Percentiles rank a stretch among this genome's conserved stretches.
Evolutionary conservation across 35 echinoderm and acorn worm genomes (phyloP).

Genomic region (Patiria miniata): DNA sequence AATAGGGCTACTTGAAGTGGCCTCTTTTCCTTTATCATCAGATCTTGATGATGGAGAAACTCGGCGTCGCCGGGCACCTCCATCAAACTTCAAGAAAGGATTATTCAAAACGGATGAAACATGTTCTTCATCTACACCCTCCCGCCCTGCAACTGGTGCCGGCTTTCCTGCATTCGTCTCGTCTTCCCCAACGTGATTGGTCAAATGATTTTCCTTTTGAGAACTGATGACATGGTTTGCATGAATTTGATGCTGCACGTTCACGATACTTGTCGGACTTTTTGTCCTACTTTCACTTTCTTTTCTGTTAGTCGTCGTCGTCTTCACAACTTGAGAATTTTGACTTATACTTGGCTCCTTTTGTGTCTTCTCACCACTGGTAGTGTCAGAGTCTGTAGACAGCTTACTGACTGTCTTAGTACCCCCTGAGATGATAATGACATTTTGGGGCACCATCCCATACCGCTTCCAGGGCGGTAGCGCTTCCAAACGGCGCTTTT

Average conservation of each 20-base stretch:
- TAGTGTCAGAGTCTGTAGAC: not conserved
- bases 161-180: not conserved
- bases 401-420: slow-evolving; percentile 10
- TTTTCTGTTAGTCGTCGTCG: not conserved
- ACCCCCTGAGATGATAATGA: slow-evolving; percentile 73
- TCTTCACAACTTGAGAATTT: not conserved
- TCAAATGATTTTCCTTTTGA: not conserved
- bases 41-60: not conserved
- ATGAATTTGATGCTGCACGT: not conserved
- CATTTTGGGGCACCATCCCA: slow-evolving; percentile 76
- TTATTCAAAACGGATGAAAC: slow-evolving; percentile 62
- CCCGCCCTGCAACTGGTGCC: not conserved
- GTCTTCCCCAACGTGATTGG: not conserved
- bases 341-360: not conserved
- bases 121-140: slow-evolving; percentile 76
- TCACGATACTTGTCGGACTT: not conserved
- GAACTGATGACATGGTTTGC: not conserved
- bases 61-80: not conserved
- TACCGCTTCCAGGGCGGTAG: slow-evolving; percentile 83
- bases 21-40: not conserved
- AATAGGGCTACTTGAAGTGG: not conserved
- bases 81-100: slow-evolving; percentile 72
- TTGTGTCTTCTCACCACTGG: not conserved
- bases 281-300: not conserved
- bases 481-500: slow-evolving; percentile 51